Evolutionary conservation across 1,140 invertebrate species (phyloP), one percentile per base, ranked within the genome.

Genomic region (Apis cerana): DNA sequence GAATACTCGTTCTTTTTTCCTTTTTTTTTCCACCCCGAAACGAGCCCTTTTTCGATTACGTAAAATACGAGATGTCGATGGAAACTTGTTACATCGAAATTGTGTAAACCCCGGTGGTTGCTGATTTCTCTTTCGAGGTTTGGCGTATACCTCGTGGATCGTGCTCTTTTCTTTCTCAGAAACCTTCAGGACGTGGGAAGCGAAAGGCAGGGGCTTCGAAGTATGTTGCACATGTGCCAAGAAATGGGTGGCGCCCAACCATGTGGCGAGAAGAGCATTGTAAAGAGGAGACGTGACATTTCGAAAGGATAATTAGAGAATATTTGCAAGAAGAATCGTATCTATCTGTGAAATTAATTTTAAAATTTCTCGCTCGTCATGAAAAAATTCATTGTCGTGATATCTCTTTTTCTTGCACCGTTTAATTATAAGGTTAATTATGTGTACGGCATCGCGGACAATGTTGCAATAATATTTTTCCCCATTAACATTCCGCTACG

Each of bases 121-220:
- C n/a, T 50, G 54, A 62, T 65, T 75, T 81, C 65, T 54, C 65
- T 52, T 70, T 78, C 58, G 74, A 54, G n/a, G 75, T 62, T 77
- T 61, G 80, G 33, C 33, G 33, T 43, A 43, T 27, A 68, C 81
- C 72, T 43, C 50, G 54, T 79, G 71, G 61, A 72, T 70, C 54
- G 78, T 74, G 69, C 43, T 33, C 75, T 85, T 79, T 84, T 83
- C 83, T 75, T 91, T 89, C 85, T 84, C 67, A 89, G 89, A 89
- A 86, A 80, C 62, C 81, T 82, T 79, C 68, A 52, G 82, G 84
- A 90, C 90, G 90, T 91, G 90, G 91, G 89, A 90, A 92, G 88
- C 85, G 77, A 89, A 76, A 87, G 84, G 70, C 80, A 81, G 83
- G 74, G 72, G 74, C 58, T 79, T 79, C 76, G 67, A 87, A 74